Conservation (phyloP, 1,140 invertebrate genomes). For the Anoplophora glabripennis region DNA sequence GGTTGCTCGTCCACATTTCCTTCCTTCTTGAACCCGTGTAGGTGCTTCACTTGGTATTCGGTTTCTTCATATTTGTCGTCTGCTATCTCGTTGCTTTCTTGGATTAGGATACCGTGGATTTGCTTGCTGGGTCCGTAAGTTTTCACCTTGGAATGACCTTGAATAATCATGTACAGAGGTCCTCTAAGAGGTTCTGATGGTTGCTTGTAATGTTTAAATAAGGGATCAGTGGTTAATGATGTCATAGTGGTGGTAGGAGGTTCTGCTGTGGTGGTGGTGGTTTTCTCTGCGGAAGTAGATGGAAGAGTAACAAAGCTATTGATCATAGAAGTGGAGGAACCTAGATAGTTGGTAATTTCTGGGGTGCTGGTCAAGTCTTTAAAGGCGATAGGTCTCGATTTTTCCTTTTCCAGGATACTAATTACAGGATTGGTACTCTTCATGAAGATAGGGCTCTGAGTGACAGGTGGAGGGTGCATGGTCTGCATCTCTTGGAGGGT, state of each 20-base stretch:
- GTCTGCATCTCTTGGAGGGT: slow-evolving; percentile 43
- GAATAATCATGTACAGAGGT: slow-evolving; percentile 75
- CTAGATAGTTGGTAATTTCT: slow-evolving; percentile 10
- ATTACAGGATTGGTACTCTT: slow-evolving; percentile 22
- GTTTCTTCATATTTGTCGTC: slow-evolving; percentile 35
- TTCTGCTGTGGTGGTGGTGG: slow-evolving; percentile 30
- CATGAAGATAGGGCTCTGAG: slow-evolving; percentile 26
- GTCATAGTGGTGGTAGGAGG: slow-evolving; percentile 44
- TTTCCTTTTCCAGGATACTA: slow-evolving; percentile 23
- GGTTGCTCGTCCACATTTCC: slow-evolving; percentile 34
- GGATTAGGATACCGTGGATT: slow-evolving; percentile 48
- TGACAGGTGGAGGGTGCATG: slow-evolving; percentile 43
- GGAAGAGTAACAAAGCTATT: slow-evolving; percentile 11
- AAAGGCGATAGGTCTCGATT: not conserved
- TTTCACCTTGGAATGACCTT: slow-evolving; percentile 80
- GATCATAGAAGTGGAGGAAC: slow-evolving; percentile 9
- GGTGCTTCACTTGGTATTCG: slow-evolving; percentile 51
- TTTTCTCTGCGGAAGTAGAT: not conserved
- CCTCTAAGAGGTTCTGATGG: slow-evolving; percentile 59
- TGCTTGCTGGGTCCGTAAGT: slow-evolving; percentile 69
- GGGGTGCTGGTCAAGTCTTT: not conserved
- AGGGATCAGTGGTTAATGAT: slow-evolving; percentile 53
- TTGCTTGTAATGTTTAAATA: slow-evolving; percentile 63
- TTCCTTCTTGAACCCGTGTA: slow-evolving; percentile 51
- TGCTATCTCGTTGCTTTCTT: slow-evolving; percentile 56